phyloP scores from a whole-genome alignment of 2,888 invertebrate genomes.

The Eustalomyia histrio region DNA sequence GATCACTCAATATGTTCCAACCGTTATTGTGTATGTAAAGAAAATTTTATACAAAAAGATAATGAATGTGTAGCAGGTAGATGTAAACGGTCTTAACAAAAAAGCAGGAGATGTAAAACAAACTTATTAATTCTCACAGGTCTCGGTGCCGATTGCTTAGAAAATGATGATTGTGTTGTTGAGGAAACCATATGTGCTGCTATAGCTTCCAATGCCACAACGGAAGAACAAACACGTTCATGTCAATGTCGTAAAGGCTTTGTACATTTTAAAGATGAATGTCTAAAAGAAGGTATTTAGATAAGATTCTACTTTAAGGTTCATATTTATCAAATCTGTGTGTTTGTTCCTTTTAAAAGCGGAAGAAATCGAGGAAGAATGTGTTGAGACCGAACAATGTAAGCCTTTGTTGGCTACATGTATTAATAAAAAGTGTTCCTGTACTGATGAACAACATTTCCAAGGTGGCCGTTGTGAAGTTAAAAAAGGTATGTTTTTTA shows the following conservation, averaged over 20 bases:
- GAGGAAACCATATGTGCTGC: slow-evolving; percentile 72
- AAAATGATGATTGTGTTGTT: slow-evolving; percentile 72
- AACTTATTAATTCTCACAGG: slow-evolving; percentile 64
- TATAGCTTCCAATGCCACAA: slow-evolving; percentile 66
- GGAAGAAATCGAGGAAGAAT: slow-evolving; percentile 75
- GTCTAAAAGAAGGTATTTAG: slow-evolving; percentile 75
- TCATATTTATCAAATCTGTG: background rate
- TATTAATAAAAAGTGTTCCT: slow-evolving; percentile 74
- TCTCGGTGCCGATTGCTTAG: slow-evolving; percentile 74
- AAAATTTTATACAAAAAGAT: slow-evolving; percentile 71
- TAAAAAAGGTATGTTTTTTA: slow-evolving; percentile 71
- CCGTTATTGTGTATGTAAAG: slow-evolving; percentile 74
- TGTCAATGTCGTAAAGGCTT: slow-evolving; percentile 78
- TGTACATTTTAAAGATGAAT: slow-evolving; percentile 76
- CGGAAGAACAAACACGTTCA: slow-evolving; percentile 69
- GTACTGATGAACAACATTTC: slow-evolving; percentile 74
- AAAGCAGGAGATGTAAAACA: too few relatives aligned
- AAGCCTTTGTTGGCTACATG: slow-evolving; percentile 77
- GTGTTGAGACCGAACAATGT: slow-evolving; percentile 77
- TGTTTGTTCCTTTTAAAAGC: slow-evolving; percentile 66
- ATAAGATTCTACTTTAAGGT: background rate
- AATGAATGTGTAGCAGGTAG: slow-evolving; percentile 74
- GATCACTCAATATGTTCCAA: slow-evolving; percentile 75
- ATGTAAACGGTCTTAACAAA: background rate
- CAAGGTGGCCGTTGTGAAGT: slow-evolving; percentile 74